phyloP scores from a whole-genome alignment of 2,113 vertebrate species.

The Stercorarius parasiticus region DNA sequence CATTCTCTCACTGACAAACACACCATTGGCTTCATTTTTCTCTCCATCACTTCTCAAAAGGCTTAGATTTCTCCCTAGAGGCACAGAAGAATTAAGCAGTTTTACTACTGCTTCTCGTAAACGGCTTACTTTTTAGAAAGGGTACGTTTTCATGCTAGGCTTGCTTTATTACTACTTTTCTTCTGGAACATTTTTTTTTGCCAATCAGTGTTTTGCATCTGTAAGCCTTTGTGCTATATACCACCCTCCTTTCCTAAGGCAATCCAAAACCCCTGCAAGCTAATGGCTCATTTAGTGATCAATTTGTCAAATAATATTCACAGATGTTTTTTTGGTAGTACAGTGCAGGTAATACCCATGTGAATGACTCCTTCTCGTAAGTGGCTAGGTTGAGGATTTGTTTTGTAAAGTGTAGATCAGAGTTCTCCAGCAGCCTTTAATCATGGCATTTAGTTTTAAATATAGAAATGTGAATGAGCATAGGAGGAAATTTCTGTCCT shows the following conservation, averaged over 20 bases:
- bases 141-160: conserved; percentile 55
- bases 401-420: neutral
- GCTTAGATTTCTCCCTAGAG: conserved; percentile 70
- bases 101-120: conserved; percentile 73
- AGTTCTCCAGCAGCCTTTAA: conserved; percentile 15
- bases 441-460: neutral
- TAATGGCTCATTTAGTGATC: conserved; percentile 72
- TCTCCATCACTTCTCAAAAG: conserved; percentile 68
- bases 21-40: conserved; percentile 60
- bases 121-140: conserved; percentile 65
- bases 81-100: conserved; percentile 65
- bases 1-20: conserved; percentile 66
- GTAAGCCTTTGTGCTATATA: conserved; percentile 59
- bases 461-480: neutral
- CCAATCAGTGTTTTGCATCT: conserved; percentile 56
- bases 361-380: conserved; percentile 48
- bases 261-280: conserved; percentile 54
- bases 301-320: conserved; percentile 76
- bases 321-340: conserved; percentile 68
- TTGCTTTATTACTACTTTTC: conserved; percentile 47
- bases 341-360: conserved; percentile 49
- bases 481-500: neutral
- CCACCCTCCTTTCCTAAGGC: conserved; percentile 61
- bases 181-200: conserved; percentile 9
- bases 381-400: neutral